Conservation (phyloP, 2,113 vertebrate genomes). For the Erinaceus europaeus region DNA sequence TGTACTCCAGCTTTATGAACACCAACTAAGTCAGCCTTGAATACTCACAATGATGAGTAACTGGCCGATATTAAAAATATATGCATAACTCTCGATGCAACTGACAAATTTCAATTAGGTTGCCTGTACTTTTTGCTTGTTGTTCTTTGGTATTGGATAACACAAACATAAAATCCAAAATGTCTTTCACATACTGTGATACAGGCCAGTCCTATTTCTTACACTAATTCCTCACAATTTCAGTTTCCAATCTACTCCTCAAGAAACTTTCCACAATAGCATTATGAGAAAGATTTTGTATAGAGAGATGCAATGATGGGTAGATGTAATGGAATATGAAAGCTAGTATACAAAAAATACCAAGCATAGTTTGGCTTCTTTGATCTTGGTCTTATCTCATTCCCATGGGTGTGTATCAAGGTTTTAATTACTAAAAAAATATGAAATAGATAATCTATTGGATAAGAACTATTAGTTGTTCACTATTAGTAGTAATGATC, state of each 20-base stretch:
- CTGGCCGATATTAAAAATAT: not conserved
- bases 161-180: not conserved
- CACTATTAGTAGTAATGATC: not conserved
- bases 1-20: not conserved
- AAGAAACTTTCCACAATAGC: not conserved
- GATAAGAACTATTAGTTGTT: not conserved
- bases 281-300: not conserved
- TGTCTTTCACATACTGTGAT: slow-evolving; percentile 1
- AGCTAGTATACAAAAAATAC: not conserved
- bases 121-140: not conserved
- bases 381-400: not conserved
- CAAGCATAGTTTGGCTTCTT: not conserved
- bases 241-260: not conserved
- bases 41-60: not conserved
- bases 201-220: not conserved
- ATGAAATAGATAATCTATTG: not conserved
- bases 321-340: not conserved
- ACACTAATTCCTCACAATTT: not conserved
- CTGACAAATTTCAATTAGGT: not conserved
- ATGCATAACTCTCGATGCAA: not conserved
- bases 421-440: not conserved
- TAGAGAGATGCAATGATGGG: not conserved
- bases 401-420: not conserved
- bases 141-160: not conserved
- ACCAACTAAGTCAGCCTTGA: not conserved